Evolutionary conservation across 2,113 vertebrate species (phyloP).

Genomic region (Harpagus bidentatus): DNA sequence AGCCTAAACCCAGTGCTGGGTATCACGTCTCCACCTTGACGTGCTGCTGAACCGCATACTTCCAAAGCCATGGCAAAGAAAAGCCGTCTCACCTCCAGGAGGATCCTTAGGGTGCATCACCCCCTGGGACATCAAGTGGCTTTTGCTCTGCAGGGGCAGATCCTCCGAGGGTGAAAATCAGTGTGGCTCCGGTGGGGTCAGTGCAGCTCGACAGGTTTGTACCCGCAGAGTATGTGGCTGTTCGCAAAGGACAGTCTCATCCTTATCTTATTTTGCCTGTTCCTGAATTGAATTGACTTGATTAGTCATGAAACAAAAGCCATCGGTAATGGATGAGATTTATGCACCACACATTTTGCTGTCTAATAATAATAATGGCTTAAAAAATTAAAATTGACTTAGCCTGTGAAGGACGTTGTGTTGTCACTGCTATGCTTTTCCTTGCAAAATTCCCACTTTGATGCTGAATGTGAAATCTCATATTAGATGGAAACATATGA

Average conservation of each 20-base stretch:
- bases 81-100: not conserved
- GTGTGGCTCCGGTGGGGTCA: no score
- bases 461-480: not conserved
- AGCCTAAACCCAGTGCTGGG: not conserved
- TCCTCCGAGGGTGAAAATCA: not conserved
- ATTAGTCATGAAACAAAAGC: not conserved
- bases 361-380: not conserved
- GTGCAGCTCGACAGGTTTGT: not conserved
- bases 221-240: rapidly evolving
- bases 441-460: not conserved
- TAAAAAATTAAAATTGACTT: not conserved
- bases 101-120: not conserved
- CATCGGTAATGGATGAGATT: not conserved
- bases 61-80: not conserved
- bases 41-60: rapidly evolving
- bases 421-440: not conserved
- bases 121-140: no score
- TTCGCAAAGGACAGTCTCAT: not conserved
- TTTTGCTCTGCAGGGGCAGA: not conserved
- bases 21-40: not conserved
- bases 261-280: not conserved
- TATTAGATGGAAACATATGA: not conserved
- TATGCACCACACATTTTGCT: not conserved
- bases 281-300: not conserved
- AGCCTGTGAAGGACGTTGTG: not conserved